These are phyloP conservation scores for Eriocheir sinensis DNA, from an alignment of 1,140 invertebrate genomes.

Conservation along the genomic window DNA sequence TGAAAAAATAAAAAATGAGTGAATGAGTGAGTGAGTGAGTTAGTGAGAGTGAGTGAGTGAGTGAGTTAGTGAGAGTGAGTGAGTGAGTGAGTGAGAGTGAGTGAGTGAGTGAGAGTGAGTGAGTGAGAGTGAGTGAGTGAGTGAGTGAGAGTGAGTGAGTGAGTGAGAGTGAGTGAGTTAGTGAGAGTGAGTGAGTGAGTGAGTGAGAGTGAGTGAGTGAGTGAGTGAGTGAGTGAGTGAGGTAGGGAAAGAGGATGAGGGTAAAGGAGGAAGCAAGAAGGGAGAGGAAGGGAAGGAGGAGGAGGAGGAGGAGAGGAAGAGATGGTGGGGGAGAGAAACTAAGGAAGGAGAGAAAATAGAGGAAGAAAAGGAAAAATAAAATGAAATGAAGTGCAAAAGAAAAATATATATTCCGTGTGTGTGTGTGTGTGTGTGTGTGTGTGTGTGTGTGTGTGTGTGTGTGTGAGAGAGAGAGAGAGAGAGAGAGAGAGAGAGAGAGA, in stretches of 20 bases:
- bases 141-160: not conserved
- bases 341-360: not conserved
- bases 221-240: not conserved
- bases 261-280: not conserved
- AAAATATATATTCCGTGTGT: not conserved
- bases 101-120: too few relatives aligned
- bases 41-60: too few relatives aligned
- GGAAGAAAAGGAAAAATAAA: not conserved
- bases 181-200: not conserved
- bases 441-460: not conserved
- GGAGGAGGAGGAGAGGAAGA: not conserved
- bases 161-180: too few relatives aligned
- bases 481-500: too few relatives aligned
- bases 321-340: not conserved
- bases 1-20: too few relatives aligned
- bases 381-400: not conserved
- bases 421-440: not conserved
- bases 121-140: not conserved
- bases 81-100: too few relatives aligned
- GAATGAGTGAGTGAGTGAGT: too few relatives aligned
- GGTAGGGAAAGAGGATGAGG: not conserved
- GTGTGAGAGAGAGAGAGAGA: conserved; percentile 10
- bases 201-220: not conserved
- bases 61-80: too few relatives aligned
- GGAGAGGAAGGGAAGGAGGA: not conserved